Percentiles rank a stretch among this genome's conserved stretches.
These are phyloP conservation scores for Notothenia rossii DNA, from an alignment of 2,113 vertebrate genomes.

Conservation along the genomic window DNA sequence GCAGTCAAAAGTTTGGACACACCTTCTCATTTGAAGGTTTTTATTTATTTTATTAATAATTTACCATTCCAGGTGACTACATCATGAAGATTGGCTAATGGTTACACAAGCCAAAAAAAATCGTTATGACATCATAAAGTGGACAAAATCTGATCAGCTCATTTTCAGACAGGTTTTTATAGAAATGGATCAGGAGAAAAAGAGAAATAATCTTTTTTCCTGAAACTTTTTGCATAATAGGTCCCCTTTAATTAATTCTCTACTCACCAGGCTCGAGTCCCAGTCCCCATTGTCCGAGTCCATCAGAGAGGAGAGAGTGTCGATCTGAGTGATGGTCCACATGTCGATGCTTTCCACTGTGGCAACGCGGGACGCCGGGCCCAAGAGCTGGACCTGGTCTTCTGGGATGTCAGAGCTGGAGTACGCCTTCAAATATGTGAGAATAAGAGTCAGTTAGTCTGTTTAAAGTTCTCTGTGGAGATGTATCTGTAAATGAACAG, in stretches of 20 bases:
- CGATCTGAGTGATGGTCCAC: conserved; percentile 79
- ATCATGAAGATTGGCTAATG: too few relatives aligned
- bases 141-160: too few relatives aligned
- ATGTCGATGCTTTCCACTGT: conserved; percentile 57
- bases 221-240: neutral
- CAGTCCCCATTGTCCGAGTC: conserved; percentile 62
- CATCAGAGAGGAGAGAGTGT: conserved; percentile 80
- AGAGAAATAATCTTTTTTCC: too few relatives aligned
- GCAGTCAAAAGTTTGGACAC: too few relatives aligned
- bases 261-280: conserved; percentile 70
- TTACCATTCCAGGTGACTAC: too few relatives aligned
- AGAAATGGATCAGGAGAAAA: too few relatives aligned
- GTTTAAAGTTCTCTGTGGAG: neutral
- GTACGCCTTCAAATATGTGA: conserved; percentile 66
- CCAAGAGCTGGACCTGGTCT: conserved; percentile 69
- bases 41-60: too few relatives aligned
- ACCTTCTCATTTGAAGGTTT: too few relatives aligned
- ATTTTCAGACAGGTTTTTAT: too few relatives aligned
- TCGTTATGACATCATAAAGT: too few relatives aligned
- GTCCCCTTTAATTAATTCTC: neutral
- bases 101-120: too few relatives aligned
- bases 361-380: conserved; percentile 72
- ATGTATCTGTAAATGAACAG: neutral
- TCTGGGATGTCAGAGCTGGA: conserved; percentile 63
- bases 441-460: neutral